phyloP scores from a whole-genome alignment of 2,888 invertebrate species.

The Drosophila yooni region DNA sequence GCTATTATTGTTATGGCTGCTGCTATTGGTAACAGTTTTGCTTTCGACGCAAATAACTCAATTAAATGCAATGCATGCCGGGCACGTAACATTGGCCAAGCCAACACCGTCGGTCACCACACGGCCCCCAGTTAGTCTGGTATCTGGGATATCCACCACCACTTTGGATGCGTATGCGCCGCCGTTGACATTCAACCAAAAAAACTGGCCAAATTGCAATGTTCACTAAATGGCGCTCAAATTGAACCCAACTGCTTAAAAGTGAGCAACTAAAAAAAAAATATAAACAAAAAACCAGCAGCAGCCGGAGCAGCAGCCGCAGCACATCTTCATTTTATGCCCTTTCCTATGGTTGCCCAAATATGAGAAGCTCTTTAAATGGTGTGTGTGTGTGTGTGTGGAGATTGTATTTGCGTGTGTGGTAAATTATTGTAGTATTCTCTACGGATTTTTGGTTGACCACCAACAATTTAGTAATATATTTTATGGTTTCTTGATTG shows the following conservation, averaged over 20 bases:
- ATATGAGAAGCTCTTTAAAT: conserved; percentile 5
- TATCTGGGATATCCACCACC: neutral
- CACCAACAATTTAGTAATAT: neutral
- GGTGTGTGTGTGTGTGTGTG: neutral
- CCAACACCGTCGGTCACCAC: conserved; percentile 10
- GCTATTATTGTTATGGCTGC: conserved; percentile 30
- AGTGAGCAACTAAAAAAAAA: conserved; percentile 15
- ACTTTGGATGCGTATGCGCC: conserved; percentile 58
- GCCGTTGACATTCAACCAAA: conserved; percentile 69
- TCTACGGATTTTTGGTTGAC: neutral
- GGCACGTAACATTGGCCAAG: conserved; percentile 73
- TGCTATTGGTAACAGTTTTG: conserved; percentile 53
- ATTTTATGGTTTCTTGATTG: conserved; percentile 1
- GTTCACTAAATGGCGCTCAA: conserved; percentile 66
- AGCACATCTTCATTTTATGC: conserved; percentile 68
- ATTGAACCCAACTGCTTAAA: conserved; percentile 61
- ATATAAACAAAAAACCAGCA: neutral
- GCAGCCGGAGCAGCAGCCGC: conserved; percentile 26
- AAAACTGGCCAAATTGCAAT: conserved; percentile 29
- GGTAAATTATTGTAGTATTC: neutral
- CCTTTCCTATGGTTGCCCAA: conserved; percentile 22
- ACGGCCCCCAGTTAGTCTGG: neutral
- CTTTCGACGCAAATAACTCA: conserved; percentile 65
- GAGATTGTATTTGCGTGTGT: too few species aligned
- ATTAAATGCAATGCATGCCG: conserved; percentile 58